Conservation (phyloP, 2,113 vertebrate genomes). For the Phasianus colchicus region DNA sequence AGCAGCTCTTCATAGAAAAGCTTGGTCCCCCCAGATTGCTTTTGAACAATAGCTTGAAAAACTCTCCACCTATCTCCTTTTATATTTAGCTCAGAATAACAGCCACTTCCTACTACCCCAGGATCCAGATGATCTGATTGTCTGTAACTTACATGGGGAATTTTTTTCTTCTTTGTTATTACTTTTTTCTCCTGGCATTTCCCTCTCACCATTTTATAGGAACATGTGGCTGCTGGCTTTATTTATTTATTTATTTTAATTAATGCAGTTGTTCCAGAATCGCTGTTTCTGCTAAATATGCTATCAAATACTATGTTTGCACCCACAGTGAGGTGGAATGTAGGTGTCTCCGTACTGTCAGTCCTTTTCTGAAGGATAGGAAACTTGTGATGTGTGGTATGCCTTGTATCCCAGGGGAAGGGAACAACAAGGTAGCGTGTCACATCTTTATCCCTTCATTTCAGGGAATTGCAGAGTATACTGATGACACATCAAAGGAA, state of each 20-base stretch:
- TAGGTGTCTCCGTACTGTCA: background rate
- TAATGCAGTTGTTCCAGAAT: background rate
- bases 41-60: background rate
- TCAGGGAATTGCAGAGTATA: background rate
- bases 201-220: background rate
- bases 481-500: background rate
- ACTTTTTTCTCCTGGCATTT: background rate
- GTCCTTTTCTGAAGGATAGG: background rate
- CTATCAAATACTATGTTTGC: background rate
- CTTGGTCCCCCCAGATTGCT: background rate
- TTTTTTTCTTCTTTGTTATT: background rate
- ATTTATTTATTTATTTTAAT: background rate
- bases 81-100: background rate
- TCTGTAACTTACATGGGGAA: background rate
- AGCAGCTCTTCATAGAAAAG: background rate
- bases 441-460: conserved; percentile 13
- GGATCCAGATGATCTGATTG: background rate
- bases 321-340: background rate
- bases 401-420: conserved; percentile 16
- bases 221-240: background rate
- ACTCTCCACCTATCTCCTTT: background rate
- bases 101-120: background rate
- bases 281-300: background rate
- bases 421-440: background rate
- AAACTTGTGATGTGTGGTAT: background rate